A percentile compares a stretch with the other conserved stretches of the same genome.
Conservation (phyloP, 2,888 invertebrate genomes). For the Acrobasis repandana region DNA sequence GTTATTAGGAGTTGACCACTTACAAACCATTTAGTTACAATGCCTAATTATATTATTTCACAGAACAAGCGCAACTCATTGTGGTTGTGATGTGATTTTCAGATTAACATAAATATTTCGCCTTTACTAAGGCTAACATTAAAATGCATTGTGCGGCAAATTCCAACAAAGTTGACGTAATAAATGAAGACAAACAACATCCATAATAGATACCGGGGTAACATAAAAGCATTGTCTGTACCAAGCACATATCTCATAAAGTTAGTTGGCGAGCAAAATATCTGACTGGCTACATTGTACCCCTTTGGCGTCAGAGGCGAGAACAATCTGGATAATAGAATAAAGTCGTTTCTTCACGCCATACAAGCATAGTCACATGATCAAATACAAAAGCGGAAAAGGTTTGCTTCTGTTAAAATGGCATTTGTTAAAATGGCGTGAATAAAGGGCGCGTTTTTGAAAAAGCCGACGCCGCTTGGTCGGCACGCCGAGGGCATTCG, state of each 20-base stretch:
- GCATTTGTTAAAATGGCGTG: too few species aligned
- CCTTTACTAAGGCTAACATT: background rate
- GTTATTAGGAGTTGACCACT: too few species aligned
- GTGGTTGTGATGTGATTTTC: too few species aligned
- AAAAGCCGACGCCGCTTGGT: too few species aligned
- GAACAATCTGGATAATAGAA: constrained; percentile 79
- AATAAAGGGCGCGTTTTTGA: too few species aligned
- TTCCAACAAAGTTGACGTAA: constrained; percentile 37
- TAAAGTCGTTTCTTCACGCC: constrained; percentile 60
- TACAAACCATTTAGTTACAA: too few species aligned
- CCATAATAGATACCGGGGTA: constrained; percentile 55
- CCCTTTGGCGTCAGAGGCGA: constrained; percentile 76
- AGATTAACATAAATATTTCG: too few species aligned
- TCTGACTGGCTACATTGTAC: constrained; percentile 62
- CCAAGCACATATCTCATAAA: constrained; percentile 74
- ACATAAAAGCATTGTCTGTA: constrained; percentile 68
- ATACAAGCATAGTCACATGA: constrained; percentile 26
- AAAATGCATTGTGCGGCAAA: constrained; percentile 9
- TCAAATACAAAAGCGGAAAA: background rate
- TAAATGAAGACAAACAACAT: constrained; percentile 60
- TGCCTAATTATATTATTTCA: too few species aligned
- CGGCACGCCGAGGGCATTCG: too few species aligned
- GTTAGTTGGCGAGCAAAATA: constrained; percentile 72
- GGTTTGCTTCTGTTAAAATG: too few species aligned
- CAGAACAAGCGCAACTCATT: too few species aligned